Base-by-base conservation (phyloP, 2,888 invertebrate genomes). In the Xanthia togata region DNA sequence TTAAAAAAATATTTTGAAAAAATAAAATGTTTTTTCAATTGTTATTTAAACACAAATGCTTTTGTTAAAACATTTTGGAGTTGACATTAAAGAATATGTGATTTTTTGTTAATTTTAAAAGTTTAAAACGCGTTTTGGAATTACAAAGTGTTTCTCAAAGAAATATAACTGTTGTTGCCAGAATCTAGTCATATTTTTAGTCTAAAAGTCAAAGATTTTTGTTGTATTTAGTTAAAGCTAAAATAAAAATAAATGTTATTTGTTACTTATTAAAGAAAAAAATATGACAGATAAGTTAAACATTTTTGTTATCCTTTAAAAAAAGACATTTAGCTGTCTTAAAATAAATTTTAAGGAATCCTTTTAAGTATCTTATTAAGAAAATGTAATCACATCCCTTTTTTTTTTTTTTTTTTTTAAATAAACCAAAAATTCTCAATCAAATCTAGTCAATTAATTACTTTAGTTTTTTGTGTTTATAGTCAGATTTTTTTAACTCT, bases 371-470 rank as follows among this genome's bases (percentile, higher is more conserved):
- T 57, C 11, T 63, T 76, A 78, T 69, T 80, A 78, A 78, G 78
- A 65, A 68, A 41, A 31, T 65, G 63, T 64, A 38, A 50, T 41
- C 31, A 17, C 23, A 41, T 64, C 4, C 59, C 1, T 64, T 79
- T 69, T 23, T 64, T 80, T 87, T 70, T 64, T 79, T 69, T 23
- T 64, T 80, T 87, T 70, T 38, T 35, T 72, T 74, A 65, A 17
- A 62, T 26, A 65, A 73, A 72, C 73, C 74, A 77, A 81, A 77
- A 76, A 82, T 79, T 85, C 64, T 78, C 65, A 73, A 59, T 60
- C 75, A 75, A 77, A 75, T 78, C 80, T 83, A 86, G 88, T 89
- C 89, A 88, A 85, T 88, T 89, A 86, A 62, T 78, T 76, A 87
- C 74, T 35, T 72, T 74, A 47, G 38, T 67, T 81, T 74, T 68